phyloP scores from a whole-genome alignment of 2,797 vertebrate genomes.

The Silurus lanzhouensis region DNA sequence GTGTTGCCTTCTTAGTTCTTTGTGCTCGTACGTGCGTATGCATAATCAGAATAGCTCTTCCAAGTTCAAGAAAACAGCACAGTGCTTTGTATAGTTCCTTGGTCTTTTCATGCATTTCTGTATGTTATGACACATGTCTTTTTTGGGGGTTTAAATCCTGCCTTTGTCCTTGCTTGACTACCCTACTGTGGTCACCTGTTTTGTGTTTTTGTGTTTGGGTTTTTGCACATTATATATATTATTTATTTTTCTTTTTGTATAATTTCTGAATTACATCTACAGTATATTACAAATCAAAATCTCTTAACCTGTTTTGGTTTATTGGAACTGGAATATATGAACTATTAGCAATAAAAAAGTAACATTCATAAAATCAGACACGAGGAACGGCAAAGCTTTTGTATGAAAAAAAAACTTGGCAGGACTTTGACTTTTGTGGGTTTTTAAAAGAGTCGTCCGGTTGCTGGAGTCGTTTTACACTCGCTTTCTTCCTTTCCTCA shows the following conservation, averaged over 20 bases:
- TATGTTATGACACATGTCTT: neutral
- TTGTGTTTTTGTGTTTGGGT: neutral
- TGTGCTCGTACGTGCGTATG: neutral
- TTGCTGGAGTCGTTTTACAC: constrained; percentile 28
- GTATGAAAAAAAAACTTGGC: neutral
- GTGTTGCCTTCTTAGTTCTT: neutral
- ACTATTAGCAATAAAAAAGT: neutral
- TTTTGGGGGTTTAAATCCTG: neutral
- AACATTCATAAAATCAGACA: no score
- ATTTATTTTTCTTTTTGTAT: neutral
- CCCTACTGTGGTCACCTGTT: neutral
- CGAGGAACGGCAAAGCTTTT: no score
- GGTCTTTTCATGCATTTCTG: no score
- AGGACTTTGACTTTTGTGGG: constrained; percentile 1
- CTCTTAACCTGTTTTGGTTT: neutral
- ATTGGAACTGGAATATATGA: neutral
- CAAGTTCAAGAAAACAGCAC: neutral
- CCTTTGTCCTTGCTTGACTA: neutral
- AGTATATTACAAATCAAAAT: neutral
- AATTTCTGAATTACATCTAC: neutral
- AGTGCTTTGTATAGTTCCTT: neutral
- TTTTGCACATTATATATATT: neutral
- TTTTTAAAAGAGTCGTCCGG: constrained; percentile 17
- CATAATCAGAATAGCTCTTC: neutral
- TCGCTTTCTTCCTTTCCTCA: constrained; percentile 3